Percentiles rank a stretch among this genome's conserved stretches.
Evolutionary conservation across 2,113 vertebrate genomes (phyloP).

Genomic region (Ondatra zibethicus): DNA sequence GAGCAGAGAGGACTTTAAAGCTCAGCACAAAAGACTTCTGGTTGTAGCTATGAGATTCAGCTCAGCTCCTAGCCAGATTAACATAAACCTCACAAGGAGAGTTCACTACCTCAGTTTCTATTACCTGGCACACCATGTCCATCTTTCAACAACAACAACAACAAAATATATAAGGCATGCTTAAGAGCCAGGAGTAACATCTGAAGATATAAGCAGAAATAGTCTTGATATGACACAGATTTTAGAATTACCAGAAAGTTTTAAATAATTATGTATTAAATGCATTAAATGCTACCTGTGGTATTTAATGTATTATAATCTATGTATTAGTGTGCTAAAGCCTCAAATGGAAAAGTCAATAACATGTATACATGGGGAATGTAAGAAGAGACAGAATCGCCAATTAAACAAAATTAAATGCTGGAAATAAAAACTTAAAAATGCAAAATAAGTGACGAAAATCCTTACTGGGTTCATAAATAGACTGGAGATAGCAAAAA

Average conservation of each 20-base stretch:
- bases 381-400: neutral
- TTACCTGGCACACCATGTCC: neutral
- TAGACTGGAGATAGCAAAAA: neutral
- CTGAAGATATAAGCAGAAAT: constrained; percentile 10
- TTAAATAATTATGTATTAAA: constrained; percentile 14
- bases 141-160: neutral
- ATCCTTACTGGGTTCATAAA: neutral
- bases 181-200: neutral
- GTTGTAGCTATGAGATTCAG: neutral
- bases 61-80: neutral
- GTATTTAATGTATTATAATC: neutral
- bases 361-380: neutral
- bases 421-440: neutral
- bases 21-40: neutral
- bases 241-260: neutral
- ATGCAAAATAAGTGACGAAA: neutral
- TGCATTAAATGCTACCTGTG: neutral
- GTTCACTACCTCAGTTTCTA: constrained; percentile 1
- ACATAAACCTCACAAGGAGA: neutral
- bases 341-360: neutral
- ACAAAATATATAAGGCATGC: neutral
- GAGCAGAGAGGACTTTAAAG: neutral
- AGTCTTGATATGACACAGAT: neutral
- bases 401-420: constrained; percentile 28
- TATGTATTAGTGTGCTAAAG: neutral